Percentiles rank a stretch among this genome's conserved stretches.
Conservation (phyloP, 2,888 invertebrate genomes). For the Sphinx pinastri region DNA sequence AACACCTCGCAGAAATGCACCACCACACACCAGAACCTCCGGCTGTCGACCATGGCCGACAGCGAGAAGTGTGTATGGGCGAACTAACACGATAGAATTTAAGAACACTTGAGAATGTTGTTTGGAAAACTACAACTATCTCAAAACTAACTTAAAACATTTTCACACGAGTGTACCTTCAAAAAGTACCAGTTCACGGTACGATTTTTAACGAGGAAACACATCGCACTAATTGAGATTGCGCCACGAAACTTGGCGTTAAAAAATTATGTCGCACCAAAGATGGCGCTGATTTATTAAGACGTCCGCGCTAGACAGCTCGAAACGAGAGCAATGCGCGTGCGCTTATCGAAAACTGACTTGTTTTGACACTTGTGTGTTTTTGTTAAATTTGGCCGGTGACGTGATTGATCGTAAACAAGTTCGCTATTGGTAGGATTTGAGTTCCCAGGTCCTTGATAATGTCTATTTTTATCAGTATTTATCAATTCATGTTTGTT, state of each 20-base stretch:
- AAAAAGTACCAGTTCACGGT: conserved; percentile 62
- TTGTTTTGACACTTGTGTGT: conserved; percentile 5
- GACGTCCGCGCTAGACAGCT: conserved; percentile 71
- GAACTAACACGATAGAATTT: too few relatives aligned
- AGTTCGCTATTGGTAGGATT: too few relatives aligned
- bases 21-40: too few relatives aligned
- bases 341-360: conserved; percentile 12
- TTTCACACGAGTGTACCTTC: conserved; percentile 54
- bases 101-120: too few relatives aligned
- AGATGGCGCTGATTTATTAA: conserved; percentile 79
- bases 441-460: too few relatives aligned
- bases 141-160: conserved; percentile 31
- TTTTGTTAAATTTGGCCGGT: neutral
- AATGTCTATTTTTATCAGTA: too few relatives aligned
- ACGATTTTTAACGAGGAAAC: conserved; percentile 79
- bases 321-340: conserved; percentile 60
- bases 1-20: too few relatives aligned
- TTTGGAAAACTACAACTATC: too few relatives aligned
- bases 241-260: conserved; percentile 64
- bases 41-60: too few relatives aligned
- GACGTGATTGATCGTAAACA: neutral
- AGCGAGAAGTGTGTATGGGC: too few relatives aligned
- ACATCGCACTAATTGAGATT: conserved; percentile 81
- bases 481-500: too few relatives aligned
- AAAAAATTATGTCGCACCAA: conserved; percentile 79